phyloP scores from a whole-genome alignment of 2,113 vertebrate genomes.

The Lutjanus erythropterus region DNA sequence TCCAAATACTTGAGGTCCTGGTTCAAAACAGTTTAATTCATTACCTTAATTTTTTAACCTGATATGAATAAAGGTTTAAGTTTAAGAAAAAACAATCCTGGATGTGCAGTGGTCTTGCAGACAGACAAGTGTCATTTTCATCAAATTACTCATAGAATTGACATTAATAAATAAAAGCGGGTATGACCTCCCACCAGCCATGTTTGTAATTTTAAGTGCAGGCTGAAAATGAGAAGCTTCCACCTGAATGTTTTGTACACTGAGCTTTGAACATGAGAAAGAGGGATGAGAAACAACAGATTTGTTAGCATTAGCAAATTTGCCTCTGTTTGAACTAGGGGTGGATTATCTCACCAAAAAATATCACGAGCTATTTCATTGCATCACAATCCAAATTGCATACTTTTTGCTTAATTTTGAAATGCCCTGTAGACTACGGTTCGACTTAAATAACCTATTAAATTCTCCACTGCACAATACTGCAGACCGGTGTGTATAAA shows the following conservation, averaged over 20 bases:
- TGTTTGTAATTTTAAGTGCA: background rate
- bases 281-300: background rate
- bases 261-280: background rate
- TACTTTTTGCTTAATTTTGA: no score
- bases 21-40: background rate
- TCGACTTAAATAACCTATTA: no score
- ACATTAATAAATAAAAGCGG: background rate
- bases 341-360: no score
- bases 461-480: no score
- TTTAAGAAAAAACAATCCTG: no score
- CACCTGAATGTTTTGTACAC: background rate
- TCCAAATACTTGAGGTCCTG: background rate
- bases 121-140: background rate
- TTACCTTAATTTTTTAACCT: background rate
- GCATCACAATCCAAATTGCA: no score
- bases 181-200: background rate
- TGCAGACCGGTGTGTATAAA: no score
- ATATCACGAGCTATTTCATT: no score
- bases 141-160: no score
- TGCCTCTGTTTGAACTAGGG: no score
- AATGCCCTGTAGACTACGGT: no score
- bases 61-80: background rate
- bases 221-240: background rate
- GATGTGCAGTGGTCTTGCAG: no score
- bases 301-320: background rate